Percentiles rank a stretch among this genome's conserved stretches.
phyloP scores from a whole-genome alignment of 1,140 invertebrate species.

The Wasmannia auropunctata region DNA sequence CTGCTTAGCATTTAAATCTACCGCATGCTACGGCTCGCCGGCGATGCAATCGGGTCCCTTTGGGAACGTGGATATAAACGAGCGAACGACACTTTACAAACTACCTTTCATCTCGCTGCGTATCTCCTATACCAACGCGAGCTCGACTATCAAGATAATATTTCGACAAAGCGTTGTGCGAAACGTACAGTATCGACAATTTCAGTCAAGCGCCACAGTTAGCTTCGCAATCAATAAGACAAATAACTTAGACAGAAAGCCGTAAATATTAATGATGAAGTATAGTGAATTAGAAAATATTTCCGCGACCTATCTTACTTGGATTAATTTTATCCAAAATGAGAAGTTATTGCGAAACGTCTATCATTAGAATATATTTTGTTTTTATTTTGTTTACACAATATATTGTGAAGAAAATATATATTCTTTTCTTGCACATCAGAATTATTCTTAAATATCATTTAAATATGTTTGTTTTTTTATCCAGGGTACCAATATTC shows the following conservation, averaged over 20 bases:
- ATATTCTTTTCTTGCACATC: background rate
- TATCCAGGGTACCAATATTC: background rate
- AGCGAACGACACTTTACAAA: conserved; percentile 57
- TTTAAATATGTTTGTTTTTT: background rate
- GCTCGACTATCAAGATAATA: conserved; percentile 31
- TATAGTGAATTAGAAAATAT: background rate
- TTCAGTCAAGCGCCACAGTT: background rate
- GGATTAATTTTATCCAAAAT: background rate
- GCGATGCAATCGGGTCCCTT: conserved; percentile 34
- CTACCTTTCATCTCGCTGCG: conserved; percentile 14
- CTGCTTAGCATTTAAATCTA: conserved; percentile 60
- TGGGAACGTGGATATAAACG: conserved; percentile 40
- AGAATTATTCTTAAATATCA: background rate
- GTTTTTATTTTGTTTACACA: background rate
- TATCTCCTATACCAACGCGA: background rate
- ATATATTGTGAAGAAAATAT: background rate
- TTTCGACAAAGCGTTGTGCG: conserved; percentile 24
- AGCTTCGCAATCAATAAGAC: conserved; percentile 16
- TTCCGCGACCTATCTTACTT: background rate
- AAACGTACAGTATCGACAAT: background rate
- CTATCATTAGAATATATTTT: background rate
- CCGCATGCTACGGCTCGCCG: background rate
- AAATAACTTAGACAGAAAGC: background rate
- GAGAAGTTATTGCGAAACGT: background rate
- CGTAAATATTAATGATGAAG: background rate